A percentile compares a stretch with the other conserved stretches of the same genome.
Conservation (phyloP, 1,140 invertebrate genomes). For the Drosophila kanapiae region DNA sequence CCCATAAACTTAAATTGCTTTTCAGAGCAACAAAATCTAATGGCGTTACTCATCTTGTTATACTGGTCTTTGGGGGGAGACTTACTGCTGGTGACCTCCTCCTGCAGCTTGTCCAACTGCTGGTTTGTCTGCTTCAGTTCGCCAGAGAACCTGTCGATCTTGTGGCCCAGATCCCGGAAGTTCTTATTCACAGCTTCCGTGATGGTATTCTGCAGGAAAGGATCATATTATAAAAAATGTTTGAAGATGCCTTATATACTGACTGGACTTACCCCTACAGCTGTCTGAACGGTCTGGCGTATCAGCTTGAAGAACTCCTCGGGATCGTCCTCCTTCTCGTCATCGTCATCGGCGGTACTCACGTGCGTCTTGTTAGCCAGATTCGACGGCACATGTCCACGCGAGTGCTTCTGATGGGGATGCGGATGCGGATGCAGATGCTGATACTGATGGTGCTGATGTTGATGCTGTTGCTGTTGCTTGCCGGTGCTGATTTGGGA, state of each 20-base stretch:
- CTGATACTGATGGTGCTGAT: conserved; percentile 3
- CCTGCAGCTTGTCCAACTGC: conserved; percentile 58
- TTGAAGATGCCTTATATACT: no score
- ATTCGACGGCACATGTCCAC: conserved; percentile 11
- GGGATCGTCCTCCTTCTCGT: conserved; percentile 78
- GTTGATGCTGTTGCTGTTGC: conserved; percentile 17
- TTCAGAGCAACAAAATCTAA: no score
- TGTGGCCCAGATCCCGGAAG: conserved; percentile 69
- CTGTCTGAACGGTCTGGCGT: conserved; percentile 69
- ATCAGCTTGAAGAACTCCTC: conserved; percentile 81
- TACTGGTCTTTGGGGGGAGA: neutral
- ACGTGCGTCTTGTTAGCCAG: conserved; percentile 22
- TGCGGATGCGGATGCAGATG: conserved; percentile 16
- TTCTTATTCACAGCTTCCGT: conserved; percentile 64
- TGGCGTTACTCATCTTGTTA: no score
- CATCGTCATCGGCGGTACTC: conserved; percentile 53
- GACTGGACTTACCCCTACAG: conserved; percentile 64
- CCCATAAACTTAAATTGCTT: no score
- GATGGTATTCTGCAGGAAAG: conserved; percentile 47
- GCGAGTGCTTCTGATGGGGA: conserved; percentile 38
- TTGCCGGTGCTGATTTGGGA: conserved; percentile 16
- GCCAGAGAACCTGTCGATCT: conserved; percentile 68
- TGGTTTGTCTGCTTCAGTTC: conserved; percentile 74
- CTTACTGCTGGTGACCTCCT: conserved; percentile 69
- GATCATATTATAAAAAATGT: neutral